Percentiles rank a stretch among this genome's conserved stretches.
Conservation (phyloP, 2,113 vertebrate genomes). For the Eurystomus gularis region DNA sequence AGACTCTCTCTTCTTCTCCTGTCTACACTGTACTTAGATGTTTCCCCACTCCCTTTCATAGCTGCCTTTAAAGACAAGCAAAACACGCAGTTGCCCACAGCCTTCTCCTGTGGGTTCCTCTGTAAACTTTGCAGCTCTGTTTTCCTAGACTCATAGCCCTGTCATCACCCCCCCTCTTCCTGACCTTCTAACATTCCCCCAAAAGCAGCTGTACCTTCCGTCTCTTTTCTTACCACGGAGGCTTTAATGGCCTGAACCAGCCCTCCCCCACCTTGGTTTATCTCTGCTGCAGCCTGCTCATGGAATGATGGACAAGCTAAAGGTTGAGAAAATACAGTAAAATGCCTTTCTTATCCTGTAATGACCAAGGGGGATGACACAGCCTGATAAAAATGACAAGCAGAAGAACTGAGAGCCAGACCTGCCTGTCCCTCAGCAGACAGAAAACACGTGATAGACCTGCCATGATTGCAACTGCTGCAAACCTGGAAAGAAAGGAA, state of each 20-base stretch:
- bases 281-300: neutral
- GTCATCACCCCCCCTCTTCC: neutral
- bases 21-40: neutral
- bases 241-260: neutral
- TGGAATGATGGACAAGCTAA: constrained; percentile 37
- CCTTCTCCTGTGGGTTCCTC: neutral
- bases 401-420: constrained; percentile 2
- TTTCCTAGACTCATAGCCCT: neutral
- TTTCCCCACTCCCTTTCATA: neutral
- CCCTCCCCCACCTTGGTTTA: neutral
- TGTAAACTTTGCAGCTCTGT: constrained; percentile 4
- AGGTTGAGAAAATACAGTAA: constrained; percentile 43
- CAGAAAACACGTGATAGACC: neutral
- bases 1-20: neutral
- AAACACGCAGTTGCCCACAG: neutral
- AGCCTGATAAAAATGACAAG: constrained; percentile 57
- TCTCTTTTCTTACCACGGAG: neutral
- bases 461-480: neutral
- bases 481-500: neutral
- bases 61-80: neutral
- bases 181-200: neutral
- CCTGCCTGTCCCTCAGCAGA: neutral
- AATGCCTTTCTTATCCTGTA: constrained; percentile 56
- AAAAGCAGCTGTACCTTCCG: neutral
- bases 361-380: constrained; percentile 23